These are phyloP conservation scores for Cantharis lateralis DNA, from an alignment of 2,888 invertebrate species.

Conservation along the genomic window DNA sequence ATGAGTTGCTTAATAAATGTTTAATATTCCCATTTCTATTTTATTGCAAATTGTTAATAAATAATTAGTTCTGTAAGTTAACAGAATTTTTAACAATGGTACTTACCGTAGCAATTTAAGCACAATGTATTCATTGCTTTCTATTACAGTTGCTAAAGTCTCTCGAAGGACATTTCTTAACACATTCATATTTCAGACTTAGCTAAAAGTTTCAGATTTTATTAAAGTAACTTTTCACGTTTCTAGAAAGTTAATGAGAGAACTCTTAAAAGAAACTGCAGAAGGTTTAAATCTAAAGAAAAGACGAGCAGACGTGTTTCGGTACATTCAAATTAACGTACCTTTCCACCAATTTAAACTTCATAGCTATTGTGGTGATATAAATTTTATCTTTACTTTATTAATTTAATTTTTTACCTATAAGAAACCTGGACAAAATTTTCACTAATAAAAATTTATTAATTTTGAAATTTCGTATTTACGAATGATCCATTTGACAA, in stretches of 20 bases:
- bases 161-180: slow-evolving; percentile 35
- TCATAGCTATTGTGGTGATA: slow-evolving; percentile 18
- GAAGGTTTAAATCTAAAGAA: slow-evolving; percentile 42
- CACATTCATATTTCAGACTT: slow-evolving; percentile 47
- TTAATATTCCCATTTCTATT: not conserved
- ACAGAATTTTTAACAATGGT: not conserved
- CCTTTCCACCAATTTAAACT: slow-evolving; percentile 31
- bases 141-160: slow-evolving; percentile 19
- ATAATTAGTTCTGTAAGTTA: not conserved
- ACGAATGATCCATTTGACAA: too few species aligned
- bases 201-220: slow-evolving; percentile 42
- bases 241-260: slow-evolving; percentile 50
- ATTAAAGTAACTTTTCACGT: slow-evolving; percentile 46
- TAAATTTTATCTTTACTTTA: not conserved
- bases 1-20: not conserved
- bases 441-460: not conserved
- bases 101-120: slow-evolving; percentile 20
- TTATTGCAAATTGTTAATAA: not conserved
- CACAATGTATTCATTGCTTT: slow-evolving; percentile 22
- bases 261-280: slow-evolving; percentile 41
- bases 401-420: not conserved
- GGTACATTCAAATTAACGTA: slow-evolving; percentile 37
- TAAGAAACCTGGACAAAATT: not conserved
- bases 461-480: too few species aligned
- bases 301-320: slow-evolving; percentile 38